phyloP scores from a whole-genome alignment of 1,140 invertebrate species.

The Camponotus vicinus region DNA sequence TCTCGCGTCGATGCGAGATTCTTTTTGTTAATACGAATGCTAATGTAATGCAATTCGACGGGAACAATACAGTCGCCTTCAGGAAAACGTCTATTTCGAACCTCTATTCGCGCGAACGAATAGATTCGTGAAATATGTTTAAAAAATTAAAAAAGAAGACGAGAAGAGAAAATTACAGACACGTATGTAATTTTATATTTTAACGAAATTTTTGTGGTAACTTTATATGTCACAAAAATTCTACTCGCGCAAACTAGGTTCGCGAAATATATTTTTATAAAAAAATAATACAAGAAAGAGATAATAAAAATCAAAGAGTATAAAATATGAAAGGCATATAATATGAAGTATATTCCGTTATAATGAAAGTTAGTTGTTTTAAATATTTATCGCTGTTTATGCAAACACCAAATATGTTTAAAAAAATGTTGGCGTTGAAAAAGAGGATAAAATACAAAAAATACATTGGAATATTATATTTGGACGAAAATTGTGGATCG shows the following conservation, averaged over 20 bases:
- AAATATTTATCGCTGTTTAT: background rate
- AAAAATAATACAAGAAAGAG: background rate
- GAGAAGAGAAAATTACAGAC: background rate
- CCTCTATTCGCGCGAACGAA: background rate
- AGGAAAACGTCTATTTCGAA: background rate
- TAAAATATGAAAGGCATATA: no score
- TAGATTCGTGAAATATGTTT: background rate
- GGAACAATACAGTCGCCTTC: background rate
- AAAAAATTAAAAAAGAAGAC: background rate
- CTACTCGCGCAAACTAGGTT: background rate
- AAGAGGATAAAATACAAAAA: background rate
- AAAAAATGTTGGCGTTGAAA: background rate
- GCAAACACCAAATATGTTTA: background rate
- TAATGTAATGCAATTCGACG: background rate
- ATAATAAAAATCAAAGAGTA: no score
- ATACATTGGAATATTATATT: background rate
- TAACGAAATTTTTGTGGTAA: background rate
- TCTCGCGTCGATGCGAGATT: background rate
- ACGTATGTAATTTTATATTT: background rate
- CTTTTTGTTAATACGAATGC: constrained; percentile 28
- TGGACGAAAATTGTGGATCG: background rate
- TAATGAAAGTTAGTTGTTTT: background rate
- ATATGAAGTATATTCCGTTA: no score
- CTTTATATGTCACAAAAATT: background rate
- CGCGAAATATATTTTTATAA: background rate